Conservation (phyloP, 2,797 vertebrate genomes). For the Hapalemur alaotrensis region DNA sequence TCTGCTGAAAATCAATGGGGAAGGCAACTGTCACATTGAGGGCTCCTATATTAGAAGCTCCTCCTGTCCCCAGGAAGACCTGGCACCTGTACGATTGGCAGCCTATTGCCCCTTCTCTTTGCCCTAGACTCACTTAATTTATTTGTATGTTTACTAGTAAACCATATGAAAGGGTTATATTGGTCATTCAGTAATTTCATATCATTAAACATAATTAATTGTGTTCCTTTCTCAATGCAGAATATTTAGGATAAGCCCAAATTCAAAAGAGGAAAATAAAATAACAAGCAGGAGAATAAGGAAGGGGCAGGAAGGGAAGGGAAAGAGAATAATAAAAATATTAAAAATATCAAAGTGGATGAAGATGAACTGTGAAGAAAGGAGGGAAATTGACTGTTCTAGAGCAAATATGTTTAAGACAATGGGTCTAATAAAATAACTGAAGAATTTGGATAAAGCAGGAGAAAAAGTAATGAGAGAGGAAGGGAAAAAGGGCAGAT, state of each 20-base stretch:
- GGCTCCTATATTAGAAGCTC: neutral
- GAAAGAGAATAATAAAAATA: neutral
- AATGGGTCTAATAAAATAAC: neutral
- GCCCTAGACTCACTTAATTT: neutral
- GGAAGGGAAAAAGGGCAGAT: neutral
- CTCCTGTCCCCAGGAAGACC: neutral
- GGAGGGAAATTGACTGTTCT: neutral
- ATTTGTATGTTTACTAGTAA: neutral
- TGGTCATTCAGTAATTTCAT: neutral
- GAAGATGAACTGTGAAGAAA: neutral
- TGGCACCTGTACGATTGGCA: neutral
- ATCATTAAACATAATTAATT: neutral
- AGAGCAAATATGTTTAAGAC: neutral
- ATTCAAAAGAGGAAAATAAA: neutral
- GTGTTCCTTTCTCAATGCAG: neutral
- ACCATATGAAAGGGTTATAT: neutral
- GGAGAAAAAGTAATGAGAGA: neutral
- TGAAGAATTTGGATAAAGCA: neutral
- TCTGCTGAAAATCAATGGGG: neutral
- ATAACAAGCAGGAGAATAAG: neutral
- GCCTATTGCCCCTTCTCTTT: neutral
- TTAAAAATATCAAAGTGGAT: neutral
- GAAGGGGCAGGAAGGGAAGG: rapidly evolving
- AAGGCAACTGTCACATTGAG: neutral
- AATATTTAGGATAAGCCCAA: neutral